Evolutionary conservation across 2,113 vertebrate genomes (phyloP), one percentile per base, ranked within the genome.

Genomic region (Cyanocitta stelleri): DNA sequence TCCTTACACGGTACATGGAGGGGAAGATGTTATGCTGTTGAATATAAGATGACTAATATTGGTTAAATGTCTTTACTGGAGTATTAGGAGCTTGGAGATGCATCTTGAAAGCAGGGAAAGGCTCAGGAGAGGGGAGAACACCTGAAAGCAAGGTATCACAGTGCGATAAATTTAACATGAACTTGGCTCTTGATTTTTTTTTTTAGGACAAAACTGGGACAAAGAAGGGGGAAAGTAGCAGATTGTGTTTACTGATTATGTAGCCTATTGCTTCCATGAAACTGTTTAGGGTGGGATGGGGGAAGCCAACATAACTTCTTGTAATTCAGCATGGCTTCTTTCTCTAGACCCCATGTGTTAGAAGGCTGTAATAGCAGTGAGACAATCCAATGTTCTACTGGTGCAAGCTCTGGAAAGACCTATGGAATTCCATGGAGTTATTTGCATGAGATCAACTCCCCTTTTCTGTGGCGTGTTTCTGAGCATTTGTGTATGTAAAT

Each of bases 1-100:
- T 49, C 24, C 26, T 27, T n/a, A 17, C 10, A 39, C 0, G 3
- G 37, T 73, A 35, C 44, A 7, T 3, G 5, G 44, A 82, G 32
- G 54, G 59, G 10, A 72, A 84, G 52, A 37, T 62, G 21, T 43
- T 78, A 13, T 1, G 33, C 23, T 73, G 18, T 73, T 87, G 43
- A 26, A 44, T 78, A 32, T 30, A 32, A 54, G 37, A 46, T 41
- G 37, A 37, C 35, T 44, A 33, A 32, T 12, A n/a, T 6, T 79
- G 54, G 22, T 68, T 68, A 41, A 59, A 56, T 59, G 8, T 41
- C 67, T 76, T 83, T 49, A 41, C 22, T 24, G 33, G 32, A 66
- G 11, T 46, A 32, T 44, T 33, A n/a, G 48, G 62, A 81, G 37
- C n/a, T 82, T 92, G 73, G 52, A 95, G 35, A 58, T 81, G 43